These are phyloP conservation scores for Oenanthe oenanthe DNA, from an alignment of 2,113 vertebrate species.

Conservation along the genomic window DNA sequence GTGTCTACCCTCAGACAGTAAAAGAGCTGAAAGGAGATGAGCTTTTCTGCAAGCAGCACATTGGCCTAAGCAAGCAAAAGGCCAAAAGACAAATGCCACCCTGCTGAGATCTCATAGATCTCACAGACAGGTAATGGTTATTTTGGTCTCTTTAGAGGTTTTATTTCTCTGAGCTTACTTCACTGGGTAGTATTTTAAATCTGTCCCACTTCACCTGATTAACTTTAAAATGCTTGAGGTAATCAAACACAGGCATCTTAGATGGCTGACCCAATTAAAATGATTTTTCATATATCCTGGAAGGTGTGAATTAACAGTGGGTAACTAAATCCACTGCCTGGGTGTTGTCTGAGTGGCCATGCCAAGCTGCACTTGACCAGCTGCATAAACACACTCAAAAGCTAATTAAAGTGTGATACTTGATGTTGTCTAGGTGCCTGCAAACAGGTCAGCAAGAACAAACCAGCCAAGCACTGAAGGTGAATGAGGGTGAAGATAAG, in stretches of 20 bases:
- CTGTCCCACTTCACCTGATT: neutral
- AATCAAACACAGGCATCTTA: neutral
- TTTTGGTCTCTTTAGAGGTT: too few relatives aligned
- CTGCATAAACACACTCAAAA: neutral
- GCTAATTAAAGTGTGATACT: neutral
- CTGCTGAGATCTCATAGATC: neutral
- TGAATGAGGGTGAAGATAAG: slow-evolving; percentile 63
- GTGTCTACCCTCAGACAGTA: neutral
- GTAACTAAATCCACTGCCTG: neutral
- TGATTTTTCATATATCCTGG: neutral
- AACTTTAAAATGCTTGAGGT: neutral
- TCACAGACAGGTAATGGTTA: neutral
- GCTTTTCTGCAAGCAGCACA: neutral
- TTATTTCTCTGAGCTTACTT: neutral
- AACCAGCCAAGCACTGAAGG: slow-evolving; percentile 64
- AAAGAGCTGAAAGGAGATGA: neutral
- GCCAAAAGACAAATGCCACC: neutral
- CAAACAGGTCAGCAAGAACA: slow-evolving; percentile 69
- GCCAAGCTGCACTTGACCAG: neutral
- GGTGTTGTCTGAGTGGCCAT: neutral
- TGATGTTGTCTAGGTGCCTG: slow-evolving; percentile 72
- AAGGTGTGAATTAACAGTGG: neutral
- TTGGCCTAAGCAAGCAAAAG: neutral
- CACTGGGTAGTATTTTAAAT: neutral
- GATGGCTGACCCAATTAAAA: neutral